These are phyloP conservation scores for Mergus octosetaceus DNA, from an alignment of 2,797 vertebrate genomes.

Conservation along the genomic window DNA sequence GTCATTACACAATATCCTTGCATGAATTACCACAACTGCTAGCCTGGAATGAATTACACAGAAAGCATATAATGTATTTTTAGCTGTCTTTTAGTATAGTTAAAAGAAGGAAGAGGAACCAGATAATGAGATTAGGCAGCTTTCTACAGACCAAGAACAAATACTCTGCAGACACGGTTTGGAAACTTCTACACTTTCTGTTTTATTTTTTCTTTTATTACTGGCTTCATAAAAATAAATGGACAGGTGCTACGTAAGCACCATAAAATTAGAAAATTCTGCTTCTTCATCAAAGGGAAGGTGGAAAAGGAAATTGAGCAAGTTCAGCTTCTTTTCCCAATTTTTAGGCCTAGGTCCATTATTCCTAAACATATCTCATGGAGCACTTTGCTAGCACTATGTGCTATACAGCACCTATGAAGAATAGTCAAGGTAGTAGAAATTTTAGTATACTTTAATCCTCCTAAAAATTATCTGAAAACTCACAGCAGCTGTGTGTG, in stretches of 20 bases:
- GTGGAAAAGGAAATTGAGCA: not conserved
- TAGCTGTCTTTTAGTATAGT: not conserved
- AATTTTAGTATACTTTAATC: not conserved
- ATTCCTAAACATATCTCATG: not conserved
- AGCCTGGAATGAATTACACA: not conserved
- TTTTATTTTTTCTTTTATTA: not conserved
- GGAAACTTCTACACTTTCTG: not conserved
- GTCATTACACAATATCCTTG: not conserved
- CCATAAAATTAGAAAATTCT: not conserved
- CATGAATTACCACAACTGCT: not conserved
- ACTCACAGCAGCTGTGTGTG: not conserved
- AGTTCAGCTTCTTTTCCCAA: not conserved
- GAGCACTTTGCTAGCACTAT: not conserved
- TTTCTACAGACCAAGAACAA: not conserved
- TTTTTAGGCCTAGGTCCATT: not conserved
- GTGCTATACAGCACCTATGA: not conserved
- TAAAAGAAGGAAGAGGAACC: conserved; percentile 1
- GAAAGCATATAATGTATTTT: conserved; percentile 1
- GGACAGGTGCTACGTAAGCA: not conserved
- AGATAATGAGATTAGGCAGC: conserved; percentile 2
- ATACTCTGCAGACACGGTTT: not conserved
- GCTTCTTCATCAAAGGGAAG: not conserved
- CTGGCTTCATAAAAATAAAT: not conserved
- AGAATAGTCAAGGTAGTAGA: not conserved
- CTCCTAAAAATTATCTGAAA: not conserved